Evolutionary conservation across 2,797 vertebrate species (phyloP).

Genomic region (Artibeus lituratus): DNA sequence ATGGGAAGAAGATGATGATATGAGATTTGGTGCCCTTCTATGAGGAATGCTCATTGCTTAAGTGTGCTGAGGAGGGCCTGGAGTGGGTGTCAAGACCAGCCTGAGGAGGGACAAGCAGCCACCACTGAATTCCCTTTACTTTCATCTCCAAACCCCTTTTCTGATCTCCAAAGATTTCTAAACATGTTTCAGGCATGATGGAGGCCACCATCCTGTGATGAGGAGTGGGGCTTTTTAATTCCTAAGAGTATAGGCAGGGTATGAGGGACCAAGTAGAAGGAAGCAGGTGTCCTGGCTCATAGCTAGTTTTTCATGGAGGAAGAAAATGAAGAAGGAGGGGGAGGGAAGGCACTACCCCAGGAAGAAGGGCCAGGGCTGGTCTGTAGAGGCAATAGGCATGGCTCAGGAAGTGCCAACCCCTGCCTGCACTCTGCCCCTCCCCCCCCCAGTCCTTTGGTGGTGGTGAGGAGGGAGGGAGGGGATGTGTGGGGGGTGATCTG

Average conservation of each 20-base stretch:
- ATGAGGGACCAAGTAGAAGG: neutral
- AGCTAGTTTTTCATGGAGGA: constrained; percentile 26
- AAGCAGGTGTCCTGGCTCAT: constrained; percentile 46
- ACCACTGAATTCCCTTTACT: neutral
- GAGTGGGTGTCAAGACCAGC: neutral
- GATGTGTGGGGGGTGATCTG: constrained; percentile 60
- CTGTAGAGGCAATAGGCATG: constrained; percentile 30
- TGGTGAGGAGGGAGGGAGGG: constrained; percentile 48
- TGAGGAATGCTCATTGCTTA: neutral
- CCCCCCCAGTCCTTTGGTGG: constrained; percentile 51
- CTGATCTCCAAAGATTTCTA: constrained; percentile 18
- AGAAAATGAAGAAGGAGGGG: neutral
- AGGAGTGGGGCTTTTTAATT: neutral
- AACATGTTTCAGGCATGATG: neutral
- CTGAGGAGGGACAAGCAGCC: neutral
- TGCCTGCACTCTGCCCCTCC: accelerated
- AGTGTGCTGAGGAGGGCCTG: neutral
- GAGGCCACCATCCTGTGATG: neutral
- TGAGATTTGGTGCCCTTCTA: neutral
- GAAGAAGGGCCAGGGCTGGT: constrained; percentile 39
- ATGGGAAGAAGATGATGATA: neutral
- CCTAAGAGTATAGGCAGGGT: neutral
- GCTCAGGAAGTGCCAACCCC: constrained; percentile 55
- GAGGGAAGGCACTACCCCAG: neutral
- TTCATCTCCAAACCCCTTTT: neutral